Conservation (phyloP, 2,888 invertebrate species). For the Acanthosepion esculentum region DNA sequence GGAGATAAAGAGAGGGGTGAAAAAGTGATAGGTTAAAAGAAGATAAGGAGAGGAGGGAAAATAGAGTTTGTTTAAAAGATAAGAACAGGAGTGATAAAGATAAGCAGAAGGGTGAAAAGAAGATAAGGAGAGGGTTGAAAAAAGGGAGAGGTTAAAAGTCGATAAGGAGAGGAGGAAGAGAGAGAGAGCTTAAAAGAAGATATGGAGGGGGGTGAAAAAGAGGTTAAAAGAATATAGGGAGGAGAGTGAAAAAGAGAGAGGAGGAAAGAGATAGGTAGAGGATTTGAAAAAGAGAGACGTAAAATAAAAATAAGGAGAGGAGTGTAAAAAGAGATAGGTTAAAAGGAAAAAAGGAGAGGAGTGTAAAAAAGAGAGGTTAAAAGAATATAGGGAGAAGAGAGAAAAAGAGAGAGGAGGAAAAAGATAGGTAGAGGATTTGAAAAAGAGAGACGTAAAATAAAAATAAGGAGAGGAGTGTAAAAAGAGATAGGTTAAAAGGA, state of each 20-base stretch:
- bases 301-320: neutral
- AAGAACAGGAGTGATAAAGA: neutral
- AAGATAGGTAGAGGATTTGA: neutral
- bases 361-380: neutral
- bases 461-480: neutral
- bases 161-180: too few species aligned
- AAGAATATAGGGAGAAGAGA: neutral
- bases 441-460: neutral
- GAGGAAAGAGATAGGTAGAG: neutral
- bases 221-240: too few species aligned
- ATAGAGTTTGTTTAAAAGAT: too few species aligned
- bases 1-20: too few species aligned
- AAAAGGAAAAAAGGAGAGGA: too few species aligned
- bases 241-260: neutral
- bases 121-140: neutral
- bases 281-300: too few species aligned
- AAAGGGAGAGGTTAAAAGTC: too few species aligned
- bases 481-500: neutral
- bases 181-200: too few species aligned
- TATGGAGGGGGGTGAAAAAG: too few species aligned
- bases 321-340: neutral
- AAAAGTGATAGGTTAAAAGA: too few species aligned
- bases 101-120: neutral
- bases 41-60: too few species aligned
- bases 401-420: neutral